Evolutionary conservation across 1,140 invertebrate species (phyloP), one percentile per base, ranked within the genome.

Genomic region (Saccostrea glomerata): DNA sequence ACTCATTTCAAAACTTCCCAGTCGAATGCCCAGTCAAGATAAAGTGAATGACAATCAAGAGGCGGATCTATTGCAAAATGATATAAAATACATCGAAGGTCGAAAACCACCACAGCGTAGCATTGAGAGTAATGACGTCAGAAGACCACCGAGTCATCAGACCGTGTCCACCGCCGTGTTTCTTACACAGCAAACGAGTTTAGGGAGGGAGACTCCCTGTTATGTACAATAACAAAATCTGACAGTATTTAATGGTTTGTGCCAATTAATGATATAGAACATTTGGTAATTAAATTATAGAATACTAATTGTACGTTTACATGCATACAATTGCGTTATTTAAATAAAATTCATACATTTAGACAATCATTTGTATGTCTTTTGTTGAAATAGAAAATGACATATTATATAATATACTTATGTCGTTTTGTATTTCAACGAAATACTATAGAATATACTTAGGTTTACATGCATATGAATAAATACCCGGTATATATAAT

Each of bases 1-100:
- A 77, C 15, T 92, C 20, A 92, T 94, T 66, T 87, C 90, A 30
- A 90, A 92, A 58, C 86, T 94, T 15, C 91, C 92, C 7, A 91
- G 89, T 73, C 84, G 94, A 40, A 63, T 30, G n/a, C 25, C 23
- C 15, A 30, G 3, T 40, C 47, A 3, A 2, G 7, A 56, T 54
- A 25, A 85, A 7, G 23, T 63, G n/a, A 25, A n/a, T 15, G n/a
- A 84, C 15, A 84, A 36, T 17, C 54, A 84, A 12, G 17, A 9
- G 6, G 36, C 11, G 23, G 82, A 47, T n/a, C 20, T 89, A 4
- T 84, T 89, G 13, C 63, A 82, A 86, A 83, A 40, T 30, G 86
- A 92, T 82, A 88, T 93, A 15, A 60, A 84, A 6, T 85, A 90
- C 6, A 86, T 91, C 56, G 84, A 87, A 23, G 84, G 88, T 36